phyloP scores from a whole-genome alignment of 2,888 invertebrate genomes.

The Trachelus iudaicus region DNA sequence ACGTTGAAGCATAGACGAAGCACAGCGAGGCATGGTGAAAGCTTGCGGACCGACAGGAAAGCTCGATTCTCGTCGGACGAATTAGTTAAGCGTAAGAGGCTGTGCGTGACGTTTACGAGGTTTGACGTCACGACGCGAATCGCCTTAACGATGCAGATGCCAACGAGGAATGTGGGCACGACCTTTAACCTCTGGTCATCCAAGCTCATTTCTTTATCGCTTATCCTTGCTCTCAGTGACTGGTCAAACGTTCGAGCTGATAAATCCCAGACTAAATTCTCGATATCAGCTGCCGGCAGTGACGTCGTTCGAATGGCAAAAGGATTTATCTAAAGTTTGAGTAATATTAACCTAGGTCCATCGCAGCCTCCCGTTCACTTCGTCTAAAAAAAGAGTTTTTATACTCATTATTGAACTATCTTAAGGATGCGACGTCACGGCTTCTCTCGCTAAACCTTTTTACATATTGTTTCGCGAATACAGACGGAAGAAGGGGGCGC shows the following conservation, averaged over 20 bases:
- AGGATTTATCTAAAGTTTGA: constrained; percentile 1
- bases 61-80: not conserved
- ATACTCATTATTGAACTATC: not conserved
- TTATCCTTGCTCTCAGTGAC: not conserved
- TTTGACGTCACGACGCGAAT: constrained; percentile 27
- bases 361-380: not conserved
- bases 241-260: not conserved
- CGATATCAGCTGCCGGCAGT: constrained; percentile 41
- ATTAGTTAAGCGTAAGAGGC: not conserved
- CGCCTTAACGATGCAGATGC: constrained; percentile 1
- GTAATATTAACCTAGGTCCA: not conserved
- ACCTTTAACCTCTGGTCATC: not conserved
- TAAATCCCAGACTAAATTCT: constrained; percentile 48
- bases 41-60: not conserved
- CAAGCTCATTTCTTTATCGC: not conserved
- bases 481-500: not conserved
- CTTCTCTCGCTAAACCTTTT: not conserved
- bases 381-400: not conserved
- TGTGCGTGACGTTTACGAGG: constrained; percentile 49
- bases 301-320: constrained; percentile 23
- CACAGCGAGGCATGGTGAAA: not conserved
- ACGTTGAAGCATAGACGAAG: not conserved
- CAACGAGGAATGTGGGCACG: not conserved
- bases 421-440: not conserved
- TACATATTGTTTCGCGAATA: not conserved